These are phyloP conservation scores for Pteruthius melanotis DNA, from an alignment of 2,113 vertebrate species.

Conservation along the genomic window DNA sequence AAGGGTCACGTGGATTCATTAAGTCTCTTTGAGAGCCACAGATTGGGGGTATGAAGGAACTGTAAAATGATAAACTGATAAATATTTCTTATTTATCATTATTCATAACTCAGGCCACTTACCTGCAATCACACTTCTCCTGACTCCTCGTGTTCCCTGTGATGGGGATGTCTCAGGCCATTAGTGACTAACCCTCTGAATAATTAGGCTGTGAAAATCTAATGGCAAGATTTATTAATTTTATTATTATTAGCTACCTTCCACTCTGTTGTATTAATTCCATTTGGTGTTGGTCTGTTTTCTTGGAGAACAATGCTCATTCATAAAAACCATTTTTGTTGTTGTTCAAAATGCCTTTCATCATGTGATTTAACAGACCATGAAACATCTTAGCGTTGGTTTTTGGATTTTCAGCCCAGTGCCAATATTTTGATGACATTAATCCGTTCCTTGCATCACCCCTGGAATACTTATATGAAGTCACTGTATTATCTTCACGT, in stretches of 20 bases:
- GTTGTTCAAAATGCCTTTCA: constrained; percentile 28
- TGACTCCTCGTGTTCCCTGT: not conserved
- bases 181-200: constrained; percentile 45
- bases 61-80: too few species aligned
- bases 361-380: constrained; percentile 53
- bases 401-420: constrained; percentile 6
- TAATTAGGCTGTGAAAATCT: constrained; percentile 37
- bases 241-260: constrained; percentile 7
- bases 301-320: not conserved
- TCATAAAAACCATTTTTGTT: not conserved
- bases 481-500: not conserved
- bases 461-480: not conserved
- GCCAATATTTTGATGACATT: not conserved
- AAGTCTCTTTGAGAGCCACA: not conserved
- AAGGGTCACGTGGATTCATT: not conserved
- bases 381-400: not conserved
- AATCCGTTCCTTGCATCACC: not conserved
- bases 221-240: constrained; percentile 16
- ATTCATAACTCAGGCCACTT: not conserved
- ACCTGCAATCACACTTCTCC: not conserved
- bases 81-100: constrained; percentile 22
- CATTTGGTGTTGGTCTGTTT: not conserved
- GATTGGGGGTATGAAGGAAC: not conserved
- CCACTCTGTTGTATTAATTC: not conserved
- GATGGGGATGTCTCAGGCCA: constrained; percentile 45